A percentile compares a stretch with the other conserved stretches of the same genome.
These are phyloP conservation scores for Steromphala cineraria DNA, from an alignment of 2,888 invertebrate genomes.

Conservation along the genomic window DNA sequence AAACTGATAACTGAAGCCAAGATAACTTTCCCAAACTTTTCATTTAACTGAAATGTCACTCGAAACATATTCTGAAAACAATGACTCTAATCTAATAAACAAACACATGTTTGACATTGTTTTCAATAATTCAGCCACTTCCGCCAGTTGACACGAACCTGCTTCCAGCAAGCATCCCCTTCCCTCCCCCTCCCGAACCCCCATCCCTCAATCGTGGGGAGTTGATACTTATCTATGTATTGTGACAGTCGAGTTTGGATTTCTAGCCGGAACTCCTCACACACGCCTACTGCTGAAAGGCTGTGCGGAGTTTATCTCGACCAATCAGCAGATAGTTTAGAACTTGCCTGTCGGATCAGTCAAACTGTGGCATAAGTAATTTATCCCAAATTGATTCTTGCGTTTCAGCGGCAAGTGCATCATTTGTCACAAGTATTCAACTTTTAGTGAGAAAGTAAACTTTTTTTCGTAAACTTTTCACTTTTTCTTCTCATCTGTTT, in stretches of 20 bases:
- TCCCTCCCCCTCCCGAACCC: not conserved
- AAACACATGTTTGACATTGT: too few species aligned
- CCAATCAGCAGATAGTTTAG: not conserved
- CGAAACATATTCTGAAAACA: too few species aligned
- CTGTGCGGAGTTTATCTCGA: not conserved
- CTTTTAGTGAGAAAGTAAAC: not conserved
- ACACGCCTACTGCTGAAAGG: not conserved
- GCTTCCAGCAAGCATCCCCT: not conserved
- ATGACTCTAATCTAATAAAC: too few species aligned
- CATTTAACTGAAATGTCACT: too few species aligned
- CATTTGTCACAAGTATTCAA: not conserved
- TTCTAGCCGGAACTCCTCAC: not conserved
- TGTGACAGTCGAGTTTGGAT: not conserved
- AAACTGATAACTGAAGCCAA: too few species aligned
- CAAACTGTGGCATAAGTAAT: constrained; percentile 5
- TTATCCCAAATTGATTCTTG: constrained; percentile 3
- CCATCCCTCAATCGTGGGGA: not conserved
- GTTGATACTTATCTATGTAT: not conserved
- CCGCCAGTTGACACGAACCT: too few species aligned
- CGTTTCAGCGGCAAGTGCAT: not conserved
- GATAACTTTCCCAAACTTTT: too few species aligned
- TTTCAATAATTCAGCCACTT: too few species aligned
- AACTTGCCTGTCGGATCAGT: not conserved
- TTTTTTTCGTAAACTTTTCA: not conserved
- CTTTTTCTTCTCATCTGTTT: not conserved